A percentile compares a stretch with the other conserved stretches of the same genome.
Evolutionary conservation across 2,113 vertebrate genomes (phyloP).

Genomic region (Sceloporus tristichus): DNA sequence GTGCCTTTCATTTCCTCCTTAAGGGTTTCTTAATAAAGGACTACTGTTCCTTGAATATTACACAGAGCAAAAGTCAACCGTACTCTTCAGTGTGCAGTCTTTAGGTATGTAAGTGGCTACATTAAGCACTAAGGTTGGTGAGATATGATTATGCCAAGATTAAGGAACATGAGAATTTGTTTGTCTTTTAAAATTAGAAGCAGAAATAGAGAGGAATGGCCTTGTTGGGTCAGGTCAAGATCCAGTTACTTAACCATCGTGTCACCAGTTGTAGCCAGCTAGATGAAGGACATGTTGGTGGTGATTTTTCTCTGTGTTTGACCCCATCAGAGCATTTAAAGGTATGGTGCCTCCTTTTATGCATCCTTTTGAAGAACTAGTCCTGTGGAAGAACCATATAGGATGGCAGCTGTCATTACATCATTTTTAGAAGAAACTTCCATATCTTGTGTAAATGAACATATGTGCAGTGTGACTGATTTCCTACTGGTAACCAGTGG

Average conservation of each 20-base stretch:
- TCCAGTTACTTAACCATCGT: neutral
- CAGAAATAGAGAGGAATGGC: neutral
- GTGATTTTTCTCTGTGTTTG: neutral
- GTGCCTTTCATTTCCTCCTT: conserved; percentile 65
- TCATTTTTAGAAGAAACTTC: neutral
- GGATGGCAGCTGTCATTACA: neutral
- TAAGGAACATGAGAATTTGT: conserved; percentile 26
- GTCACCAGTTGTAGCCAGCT: neutral
- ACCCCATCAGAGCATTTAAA: neutral
- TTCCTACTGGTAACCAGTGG: neutral
- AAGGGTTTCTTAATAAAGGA: conserved; percentile 28
- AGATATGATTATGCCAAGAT: conserved; percentile 34
- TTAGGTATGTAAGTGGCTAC: neutral
- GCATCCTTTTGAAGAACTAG: neutral
- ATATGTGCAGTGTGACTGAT: too few relatives aligned
- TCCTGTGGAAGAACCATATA: neutral
- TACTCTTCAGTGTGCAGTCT: conserved; percentile 22
- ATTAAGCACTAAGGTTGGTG: conserved; percentile 22
- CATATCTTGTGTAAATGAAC: neutral
- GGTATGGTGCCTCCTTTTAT: neutral
- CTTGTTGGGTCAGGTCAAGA: neutral
- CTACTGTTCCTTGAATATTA: conserved; percentile 50
- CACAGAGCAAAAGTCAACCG: conserved; percentile 40
- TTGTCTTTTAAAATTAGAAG: conserved; percentile 32
- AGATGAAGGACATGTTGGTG: neutral